A percentile compares a stretch with the other conserved stretches of the same genome.
These are phyloP conservation scores for Sparus aurata DNA, from an alignment of 2,797 vertebrate genomes.

Conservation along the genomic window DNA sequence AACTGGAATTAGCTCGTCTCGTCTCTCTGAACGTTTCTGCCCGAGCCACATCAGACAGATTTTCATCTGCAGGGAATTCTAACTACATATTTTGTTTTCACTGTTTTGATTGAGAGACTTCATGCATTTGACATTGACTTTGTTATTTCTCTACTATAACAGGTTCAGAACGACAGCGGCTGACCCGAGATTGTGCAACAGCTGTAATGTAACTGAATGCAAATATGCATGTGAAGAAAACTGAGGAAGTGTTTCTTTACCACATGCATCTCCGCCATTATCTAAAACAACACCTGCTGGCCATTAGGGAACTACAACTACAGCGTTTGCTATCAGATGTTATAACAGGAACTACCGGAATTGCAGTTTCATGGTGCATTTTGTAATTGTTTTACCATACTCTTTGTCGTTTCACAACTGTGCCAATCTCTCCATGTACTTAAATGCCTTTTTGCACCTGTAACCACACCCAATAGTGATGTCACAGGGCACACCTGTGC, in stretches of 20 bases:
- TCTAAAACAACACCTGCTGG: background rate
- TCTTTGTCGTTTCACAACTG: background rate
- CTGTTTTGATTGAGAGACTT: too few species aligned
- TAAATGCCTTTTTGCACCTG: too few species aligned
- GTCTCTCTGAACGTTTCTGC: too few species aligned
- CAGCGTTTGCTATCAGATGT: background rate
- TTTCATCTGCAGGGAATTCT: too few species aligned
- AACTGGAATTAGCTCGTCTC: too few species aligned
- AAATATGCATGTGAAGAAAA: background rate
- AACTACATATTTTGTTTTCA: too few species aligned
- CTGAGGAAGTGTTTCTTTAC: background rate
- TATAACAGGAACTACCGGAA: background rate
- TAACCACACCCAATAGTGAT: background rate
- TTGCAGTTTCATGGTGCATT: background rate
- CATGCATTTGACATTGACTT: background rate
- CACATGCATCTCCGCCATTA: background rate
- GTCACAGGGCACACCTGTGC: background rate
- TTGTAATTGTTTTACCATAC: background rate
- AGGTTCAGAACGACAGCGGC: background rate
- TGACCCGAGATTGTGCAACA: background rate
- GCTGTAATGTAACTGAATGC: background rate
- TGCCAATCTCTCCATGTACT: background rate
- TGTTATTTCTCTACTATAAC: background rate
- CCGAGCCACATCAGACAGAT: too few species aligned
- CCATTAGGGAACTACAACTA: background rate